Evolutionary conservation across 2,113 vertebrate genomes (phyloP), one percentile per base, ranked within the genome.

Genomic region (Aptenodytes forsteri): DNA sequence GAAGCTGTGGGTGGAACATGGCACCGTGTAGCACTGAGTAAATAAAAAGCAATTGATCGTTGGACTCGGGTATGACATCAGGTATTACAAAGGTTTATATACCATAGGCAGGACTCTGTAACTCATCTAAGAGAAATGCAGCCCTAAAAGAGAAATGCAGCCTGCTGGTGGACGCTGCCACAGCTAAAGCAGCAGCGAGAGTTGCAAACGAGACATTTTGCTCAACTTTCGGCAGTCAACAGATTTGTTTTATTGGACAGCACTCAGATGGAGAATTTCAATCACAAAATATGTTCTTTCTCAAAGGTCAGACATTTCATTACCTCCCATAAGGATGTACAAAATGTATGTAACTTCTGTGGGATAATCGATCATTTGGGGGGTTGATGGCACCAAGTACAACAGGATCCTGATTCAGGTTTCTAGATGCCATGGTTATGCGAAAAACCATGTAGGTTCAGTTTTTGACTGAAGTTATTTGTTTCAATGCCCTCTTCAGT

Each of bases 31-130:
- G 87, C 79, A 83, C 95, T 94, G 87, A 83, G 91, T 69, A 97
- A 98, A 97, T 78, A 96, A 40, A 78, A 71, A 30, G n/a, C 67
- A 23, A 22, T 64, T 94, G 94, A 96, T 87, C 93, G 15, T 72
- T 97, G 91, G 97, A 96, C 92, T 91, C 19, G 19, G 42, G 67
- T 64, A 81, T 76, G 59, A 92, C 94, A 95, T 49, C 50, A 47
- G 82, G 62, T 81, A 64, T 49, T 65, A 79, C 83, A 46, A 87
- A 65, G 91, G 36, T 61, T 89, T 83, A 36, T 95, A 76, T 49
- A 70, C 83, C 75, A 55, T 10, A 59, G 88, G 85, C 40, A 76
- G 82, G 86, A 54, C 12, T 59, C 56, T 59, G 23, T 73, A 42
- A 87, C 95, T 95, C 81, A 19, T 69, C 61, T 20, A 13, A 38